Evolutionary conservation across 2,113 vertebrate genomes (phyloP).

Genomic region (Progne subis): DNA sequence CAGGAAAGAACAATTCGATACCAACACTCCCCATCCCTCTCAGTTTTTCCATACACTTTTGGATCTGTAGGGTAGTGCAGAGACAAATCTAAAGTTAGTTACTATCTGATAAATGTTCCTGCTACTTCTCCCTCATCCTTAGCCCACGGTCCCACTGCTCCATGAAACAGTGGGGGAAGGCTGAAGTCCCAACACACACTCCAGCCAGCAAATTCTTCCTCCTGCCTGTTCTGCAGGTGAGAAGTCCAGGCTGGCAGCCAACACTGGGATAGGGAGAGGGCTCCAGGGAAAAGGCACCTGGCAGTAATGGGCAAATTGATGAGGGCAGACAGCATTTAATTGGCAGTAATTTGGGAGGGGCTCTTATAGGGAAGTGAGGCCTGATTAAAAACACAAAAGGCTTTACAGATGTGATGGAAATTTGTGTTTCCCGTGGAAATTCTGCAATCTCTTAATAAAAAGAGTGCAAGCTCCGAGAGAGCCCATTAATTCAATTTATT

Average conservation of each 20-base stretch:
- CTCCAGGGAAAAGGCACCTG: neutral
- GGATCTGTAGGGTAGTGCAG: neutral
- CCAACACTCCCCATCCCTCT: neutral
- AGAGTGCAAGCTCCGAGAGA: neutral
- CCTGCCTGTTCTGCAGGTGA: constrained; percentile 18
- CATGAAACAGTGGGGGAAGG: neutral
- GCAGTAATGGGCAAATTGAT: constrained; percentile 43
- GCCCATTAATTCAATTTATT: constrained; percentile 54
- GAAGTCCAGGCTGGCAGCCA: constrained; percentile 24
- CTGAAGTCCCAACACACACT: neutral
- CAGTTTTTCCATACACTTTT: neutral
- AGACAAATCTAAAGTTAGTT: neutral
- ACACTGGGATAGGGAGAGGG: neutral
- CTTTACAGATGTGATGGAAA: neutral
- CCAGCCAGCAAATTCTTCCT: neutral
- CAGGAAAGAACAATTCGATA: neutral
- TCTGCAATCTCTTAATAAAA: constrained; percentile 4
- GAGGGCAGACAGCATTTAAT: constrained; percentile 27
- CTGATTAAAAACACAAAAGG: constrained; percentile 44
- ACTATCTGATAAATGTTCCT: neutral
- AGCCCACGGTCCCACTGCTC: neutral
- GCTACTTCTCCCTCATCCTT: neutral
- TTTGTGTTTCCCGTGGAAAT: constrained; percentile 29
- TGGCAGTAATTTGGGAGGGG: neutral
- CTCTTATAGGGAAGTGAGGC: neutral